phyloP scores from a whole-genome alignment of 2,113 vertebrate species.

The Rhabdomys dilectus region DNA sequence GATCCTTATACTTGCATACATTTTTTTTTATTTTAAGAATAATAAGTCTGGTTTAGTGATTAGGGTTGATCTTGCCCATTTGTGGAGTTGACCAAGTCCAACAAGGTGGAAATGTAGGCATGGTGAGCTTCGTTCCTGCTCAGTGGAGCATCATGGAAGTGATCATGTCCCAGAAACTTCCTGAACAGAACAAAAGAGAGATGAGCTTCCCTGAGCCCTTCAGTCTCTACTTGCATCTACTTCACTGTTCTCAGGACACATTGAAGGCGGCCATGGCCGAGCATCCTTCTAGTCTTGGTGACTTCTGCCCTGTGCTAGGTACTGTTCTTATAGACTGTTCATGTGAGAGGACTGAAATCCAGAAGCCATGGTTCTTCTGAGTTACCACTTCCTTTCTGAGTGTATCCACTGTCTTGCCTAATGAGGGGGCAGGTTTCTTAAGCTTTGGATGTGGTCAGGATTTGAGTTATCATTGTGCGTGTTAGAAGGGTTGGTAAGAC shows the following conservation, averaged over 20 bases:
- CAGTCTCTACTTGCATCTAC: not conserved
- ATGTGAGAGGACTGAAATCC: not conserved
- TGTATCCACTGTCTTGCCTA: not conserved
- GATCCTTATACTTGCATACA: not conserved
- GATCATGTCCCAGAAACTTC: not conserved
- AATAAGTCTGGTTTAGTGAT: not conserved
- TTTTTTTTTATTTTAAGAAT: not conserved
- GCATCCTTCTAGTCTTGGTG: not conserved
- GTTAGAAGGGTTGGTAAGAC: not conserved
- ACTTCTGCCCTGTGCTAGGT: not conserved
- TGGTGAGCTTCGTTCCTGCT: not conserved
- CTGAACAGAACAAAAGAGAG: not conserved
- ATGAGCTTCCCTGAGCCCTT: rapidly evolving
- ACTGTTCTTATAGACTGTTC: not conserved
- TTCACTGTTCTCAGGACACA: not conserved
- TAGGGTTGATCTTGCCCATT: not conserved
- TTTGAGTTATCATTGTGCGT: not conserved
- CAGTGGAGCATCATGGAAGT: not conserved
- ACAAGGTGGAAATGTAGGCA: not conserved
- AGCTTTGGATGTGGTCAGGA: not conserved
- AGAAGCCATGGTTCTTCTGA: not conserved
- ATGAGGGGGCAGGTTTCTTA: not conserved
- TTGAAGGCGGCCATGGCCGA: rapidly evolving
- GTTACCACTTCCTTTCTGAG: not conserved
- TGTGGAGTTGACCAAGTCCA: too few species aligned